Base-by-base conservation (phyloP, 1,140 invertebrate species). In the Vanessa tameamea region DNA sequence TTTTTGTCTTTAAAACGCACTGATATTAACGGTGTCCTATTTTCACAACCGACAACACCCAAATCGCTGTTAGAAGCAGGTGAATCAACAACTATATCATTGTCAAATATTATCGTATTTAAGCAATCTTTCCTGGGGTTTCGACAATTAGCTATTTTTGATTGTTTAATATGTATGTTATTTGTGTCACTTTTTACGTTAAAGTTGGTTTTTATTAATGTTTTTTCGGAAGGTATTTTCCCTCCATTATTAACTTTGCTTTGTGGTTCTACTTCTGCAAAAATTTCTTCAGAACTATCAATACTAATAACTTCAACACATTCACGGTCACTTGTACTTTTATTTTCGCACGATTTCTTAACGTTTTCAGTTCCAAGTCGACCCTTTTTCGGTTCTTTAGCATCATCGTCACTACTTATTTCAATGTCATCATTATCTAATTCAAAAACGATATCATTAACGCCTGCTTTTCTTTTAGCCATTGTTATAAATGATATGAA, bases 381-480 rank as follows among this genome's bases (percentile, higher is more conserved):
- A 72, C 73, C 79, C 57, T 85, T 84, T 87, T 90, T 92, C 20
- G 85, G 68, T 73, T 84, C 79, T 69, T 81, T 87, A 78, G 75
- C 80, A 77, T 91, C 89, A 70, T 91, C 89, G 11, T 91, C 89
- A 69, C 88, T 92, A 65, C 91, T 92, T 55, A 82, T 80, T 76
- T 84, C 86, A 48, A 92, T 83, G 71, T 92, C 92, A 69, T 92
- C 91, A 79, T 90, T 92, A 61, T 92, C 90, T 73, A 93, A 85
- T 84, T 93, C 92, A 81, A 89, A 93, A 80, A 93, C 92, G 16
- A 92, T 92, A 85, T 92, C 86, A 59, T 90, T 90, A 20, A 92
- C 82, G 50, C 75, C 87, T 14, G 81, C 82, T 83, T 90, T 93
- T 71, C 91, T 80, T 86, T 90, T 92, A 5, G 92, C 82, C 91